Evolutionary conservation across 2,888 invertebrate genomes (phyloP), one percentile per base, ranked within the genome.

Genomic region (Sinopyrophorus schimmeli): DNA sequence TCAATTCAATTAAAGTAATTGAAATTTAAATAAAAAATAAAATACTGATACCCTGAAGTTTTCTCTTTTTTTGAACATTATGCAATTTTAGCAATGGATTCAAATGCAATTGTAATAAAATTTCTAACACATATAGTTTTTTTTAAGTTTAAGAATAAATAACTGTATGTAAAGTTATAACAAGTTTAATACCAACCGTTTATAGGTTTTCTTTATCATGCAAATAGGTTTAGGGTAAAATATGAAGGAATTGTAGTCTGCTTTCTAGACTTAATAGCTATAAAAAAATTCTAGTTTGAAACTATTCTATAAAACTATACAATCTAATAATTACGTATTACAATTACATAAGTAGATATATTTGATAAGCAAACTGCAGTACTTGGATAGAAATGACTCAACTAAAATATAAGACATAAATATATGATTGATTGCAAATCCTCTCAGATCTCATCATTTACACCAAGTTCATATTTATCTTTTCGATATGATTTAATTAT

Each of bases 371-470:
- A 46, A 28, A 21, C 32, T 30, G 21, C 28, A 37, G 28, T 17
- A 27, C 37, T 44, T 28, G 20, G 15, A 35, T 38, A 37, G 18
- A n/a, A n/a, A 32, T 18, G 12, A 35, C 20, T 15, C 21, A 32
- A 26, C 10, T 35, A 44, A 28, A 17, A 6, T 9, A n/a, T 28
- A 17, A 16, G 27, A 17, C 21, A 37, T 30, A 44, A 26, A 44
- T 23, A 44, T 17, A 6, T 30, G 15, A 37, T 44, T 44, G 30
- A 28, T 37, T 44, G 32, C 26, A 42, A 34, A 28, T 23, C 38
- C 31, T 28, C 38, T 46, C 46, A 46, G 46, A 46, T 46, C 46
- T 46, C n/a, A n/a, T n/a, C n/a, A n/a, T n/a, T n/a, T n/a, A n/a
- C n/a, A n/a, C n/a, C n/a, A n/a, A n/a, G n/a, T n/a, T n/a, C n/a